Base-by-base conservation (phyloP, 1,140 invertebrate genomes). In the Augochlora pura region DNA sequence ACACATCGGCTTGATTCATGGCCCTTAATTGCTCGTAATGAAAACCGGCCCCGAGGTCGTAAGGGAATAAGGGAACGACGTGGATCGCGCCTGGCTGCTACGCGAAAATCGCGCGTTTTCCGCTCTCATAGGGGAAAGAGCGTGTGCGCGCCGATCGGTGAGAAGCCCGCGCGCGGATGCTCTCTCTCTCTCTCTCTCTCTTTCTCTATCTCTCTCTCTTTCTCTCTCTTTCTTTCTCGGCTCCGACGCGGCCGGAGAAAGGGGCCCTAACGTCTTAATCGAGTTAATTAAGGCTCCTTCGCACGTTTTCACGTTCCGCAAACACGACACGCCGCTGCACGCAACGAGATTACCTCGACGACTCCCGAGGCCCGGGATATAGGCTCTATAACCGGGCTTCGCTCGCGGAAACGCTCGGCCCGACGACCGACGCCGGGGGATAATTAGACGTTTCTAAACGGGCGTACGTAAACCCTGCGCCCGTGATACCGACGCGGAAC, bases 271-370 rank as follows among this genome's bases (percentile, higher is more conserved):
- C 86, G 87, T 90, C 89, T 90, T 87, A 90, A 91, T 91, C 82
- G 77, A 88, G 86, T 89, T 91, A 91, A 91, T 91, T 91, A 88
- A 91, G 85, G 76, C 86, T 83, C 84, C 86, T 86, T 90, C 88
- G 85, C 88, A 80, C 86, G 82, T 87, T 83, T 82, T 85, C 84
- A 77, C 77, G 77, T 85, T 83, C 80, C 84, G 72, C 77, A 77
- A 84, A 82, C 85, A 87, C 78, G 81, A 81, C 85, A 86, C 81
- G 85, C 81, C 71, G 81, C 84, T 81, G 85, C 85, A 86, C 81
- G 85, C 85, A 84, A 86, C 73, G 74, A 81, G 81, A 84, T 86
- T 86, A 81, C 77, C 81, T 80, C 76, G 78, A 42, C 71, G 78
- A 76, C 65, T 75, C 68, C n/a, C n/a, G n/a, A n/a, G 71, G 42